Conservation (phyloP, 2,888 invertebrate species). For the Gari tellinella region DNA sequence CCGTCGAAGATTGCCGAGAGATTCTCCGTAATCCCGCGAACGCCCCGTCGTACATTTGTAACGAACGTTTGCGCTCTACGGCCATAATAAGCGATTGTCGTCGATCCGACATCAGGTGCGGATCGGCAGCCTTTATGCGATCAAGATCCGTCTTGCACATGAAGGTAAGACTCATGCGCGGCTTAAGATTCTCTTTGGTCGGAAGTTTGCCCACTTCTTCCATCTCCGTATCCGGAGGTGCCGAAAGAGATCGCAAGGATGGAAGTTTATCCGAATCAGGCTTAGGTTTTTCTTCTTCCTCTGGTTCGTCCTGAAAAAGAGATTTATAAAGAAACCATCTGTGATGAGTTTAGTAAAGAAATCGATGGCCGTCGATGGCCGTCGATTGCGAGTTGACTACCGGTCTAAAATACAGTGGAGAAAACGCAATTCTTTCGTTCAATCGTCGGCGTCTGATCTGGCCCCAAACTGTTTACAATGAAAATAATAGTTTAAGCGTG, state of each 20-base stretch:
- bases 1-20: constrained; percentile 20
- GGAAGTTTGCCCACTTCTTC: constrained; percentile 26
- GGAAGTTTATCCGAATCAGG: no score
- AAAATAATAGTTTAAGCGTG: no score
- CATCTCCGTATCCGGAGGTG: constrained; percentile 8
- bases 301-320: background rate
- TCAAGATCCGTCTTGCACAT: constrained; percentile 48
- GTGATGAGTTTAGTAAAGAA: no score
- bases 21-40: constrained; percentile 1
- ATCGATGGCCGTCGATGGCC: no score
- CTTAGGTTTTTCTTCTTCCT: background rate
- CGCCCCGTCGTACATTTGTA: constrained; percentile 8
- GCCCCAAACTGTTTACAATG: no score
- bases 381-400: no score
- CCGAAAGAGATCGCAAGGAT: no score
- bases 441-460: no score
- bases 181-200: constrained; percentile 27
- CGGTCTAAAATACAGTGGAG: no score
- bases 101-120: constrained; percentile 34
- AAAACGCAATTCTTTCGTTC: no score
- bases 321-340: no score
- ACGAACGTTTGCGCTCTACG: constrained; percentile 39
- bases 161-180: constrained; percentile 50
- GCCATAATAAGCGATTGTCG: constrained; percentile 42
- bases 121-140: constrained; percentile 44